Evolutionary conservation across 92 coral and sea anemone species (phyloP), one percentile per base, ranked within the genome.

Genomic region (Virgularia gustaviana): DNA sequence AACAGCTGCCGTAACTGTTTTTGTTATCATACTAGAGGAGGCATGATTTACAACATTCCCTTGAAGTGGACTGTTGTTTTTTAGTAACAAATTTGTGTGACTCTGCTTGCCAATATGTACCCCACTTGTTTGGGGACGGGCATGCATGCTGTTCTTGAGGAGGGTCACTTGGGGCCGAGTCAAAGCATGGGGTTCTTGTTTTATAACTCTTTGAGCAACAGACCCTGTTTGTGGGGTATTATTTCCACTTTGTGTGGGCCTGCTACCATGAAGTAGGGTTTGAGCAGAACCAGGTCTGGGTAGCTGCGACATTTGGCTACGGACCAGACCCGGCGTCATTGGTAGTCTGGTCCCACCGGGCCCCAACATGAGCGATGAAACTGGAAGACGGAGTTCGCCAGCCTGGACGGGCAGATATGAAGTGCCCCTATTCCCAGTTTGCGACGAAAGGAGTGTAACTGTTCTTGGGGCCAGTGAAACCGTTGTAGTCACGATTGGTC

Each of bases 391-490:
- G 83, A 63, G 72, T 81, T 87, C 65, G 72, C 85, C 38, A 84
- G 80, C 70, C 84, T 94, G 79, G 77, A 68, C 75, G 18, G 75
- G 75, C 22, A 68, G 33, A 49, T 68, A 68, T n/a, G n/a, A n/a
- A n/a, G n/a, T n/a, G 11, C 75, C 61, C 29, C 75, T 59, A 29
- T 49, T 49, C 36, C 75, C 75, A 68, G 32, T 68, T 38, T 49
- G 75, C 24, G 75, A 47, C 9, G 75, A 68, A 29, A 68, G 60
- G 49, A 92, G 84, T 8, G 98, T 89, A 15, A 88, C 90, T 9
- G 99, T 95, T 36, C 90, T 81, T 2, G 99, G 99, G 41, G 94
- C 96, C 22, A 94, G 72, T 13, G 99, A 96, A 58, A 94, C 96
- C n/a, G 99, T 87, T 31, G 91, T 87, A 22, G 94, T 89, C 16